Conservation (phyloP, 2,113 vertebrate species). For the Felis chaus region DNA sequence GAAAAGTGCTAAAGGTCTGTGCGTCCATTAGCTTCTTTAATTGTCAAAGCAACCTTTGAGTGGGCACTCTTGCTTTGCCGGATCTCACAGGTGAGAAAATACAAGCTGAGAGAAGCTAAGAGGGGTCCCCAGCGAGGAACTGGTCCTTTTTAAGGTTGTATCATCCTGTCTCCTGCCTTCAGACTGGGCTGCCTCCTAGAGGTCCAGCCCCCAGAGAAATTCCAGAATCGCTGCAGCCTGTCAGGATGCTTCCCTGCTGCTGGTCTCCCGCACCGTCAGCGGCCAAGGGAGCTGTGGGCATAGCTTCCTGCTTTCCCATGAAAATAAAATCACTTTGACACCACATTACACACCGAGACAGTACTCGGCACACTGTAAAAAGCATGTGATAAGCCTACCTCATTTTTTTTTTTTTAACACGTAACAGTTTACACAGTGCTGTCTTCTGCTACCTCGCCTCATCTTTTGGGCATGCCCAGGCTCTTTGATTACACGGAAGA, state of each 20-base stretch:
- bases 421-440: not conserved
- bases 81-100: not conserved
- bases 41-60: not conserved
- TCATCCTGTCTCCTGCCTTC: not conserved
- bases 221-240: not conserved
- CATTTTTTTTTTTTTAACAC: not conserved
- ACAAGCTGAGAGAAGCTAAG: not conserved
- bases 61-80: too few relatives aligned
- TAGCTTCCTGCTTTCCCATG: not conserved
- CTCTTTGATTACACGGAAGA: not conserved
- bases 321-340: not conserved
- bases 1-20: not conserved
- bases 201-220: not conserved
- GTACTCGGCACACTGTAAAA: not conserved
- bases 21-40: accelerated
- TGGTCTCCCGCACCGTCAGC: accelerated
- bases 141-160: not conserved
- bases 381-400: not conserved
- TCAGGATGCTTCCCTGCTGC: not conserved
- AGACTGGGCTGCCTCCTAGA: not conserved
- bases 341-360: not conserved
- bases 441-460: not conserved
- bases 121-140: accelerated
- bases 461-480: not conserved
- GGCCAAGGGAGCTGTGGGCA: not conserved